Conservation (phyloP, 2,888 invertebrate species). For the Synanthedon tipuliformis region DNA sequence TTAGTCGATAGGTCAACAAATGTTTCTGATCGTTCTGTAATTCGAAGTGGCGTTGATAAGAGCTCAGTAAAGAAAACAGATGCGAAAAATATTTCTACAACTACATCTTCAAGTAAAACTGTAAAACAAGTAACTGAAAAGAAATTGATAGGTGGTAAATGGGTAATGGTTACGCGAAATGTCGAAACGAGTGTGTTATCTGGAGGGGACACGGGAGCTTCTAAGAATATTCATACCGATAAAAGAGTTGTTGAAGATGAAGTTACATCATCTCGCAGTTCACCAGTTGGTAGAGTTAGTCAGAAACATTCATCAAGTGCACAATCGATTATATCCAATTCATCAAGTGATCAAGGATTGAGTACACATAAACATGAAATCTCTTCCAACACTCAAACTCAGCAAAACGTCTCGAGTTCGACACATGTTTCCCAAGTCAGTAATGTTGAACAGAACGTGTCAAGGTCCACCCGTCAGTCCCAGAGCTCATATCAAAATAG, state of each 20-base stretch:
- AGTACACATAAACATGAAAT: constrained; percentile 15
- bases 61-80: constrained; percentile 35
- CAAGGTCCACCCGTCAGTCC: constrained; percentile 34
- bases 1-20: constrained; percentile 24
- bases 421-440: background rate
- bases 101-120: constrained; percentile 63
- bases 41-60: constrained; percentile 30
- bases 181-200: constrained; percentile 74
- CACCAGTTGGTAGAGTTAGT: constrained; percentile 19
- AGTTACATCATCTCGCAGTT: constrained; percentile 2
- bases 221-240: constrained; percentile 13
- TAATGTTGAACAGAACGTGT: constrained; percentile 23
- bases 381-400: constrained; percentile 17
- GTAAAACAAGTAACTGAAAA: constrained; percentile 70
- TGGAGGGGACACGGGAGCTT: constrained; percentile 19
- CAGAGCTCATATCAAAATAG: constrained; percentile 20
- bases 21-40: constrained; percentile 24
- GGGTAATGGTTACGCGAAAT: constrained; percentile 68
- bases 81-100: constrained; percentile 30
- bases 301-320: constrained; percentile 29
- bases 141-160: constrained; percentile 61
- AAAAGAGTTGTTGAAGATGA: constrained; percentile 11
- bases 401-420: constrained; percentile 14
- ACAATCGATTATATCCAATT: constrained; percentile 14
- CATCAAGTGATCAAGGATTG: constrained; percentile 22